Percentiles rank a stretch among this genome's conserved stretches.
These are phyloP conservation scores for Neofelis nebulosa DNA, from an alignment of 2,113 vertebrate species.

Conservation along the genomic window DNA sequence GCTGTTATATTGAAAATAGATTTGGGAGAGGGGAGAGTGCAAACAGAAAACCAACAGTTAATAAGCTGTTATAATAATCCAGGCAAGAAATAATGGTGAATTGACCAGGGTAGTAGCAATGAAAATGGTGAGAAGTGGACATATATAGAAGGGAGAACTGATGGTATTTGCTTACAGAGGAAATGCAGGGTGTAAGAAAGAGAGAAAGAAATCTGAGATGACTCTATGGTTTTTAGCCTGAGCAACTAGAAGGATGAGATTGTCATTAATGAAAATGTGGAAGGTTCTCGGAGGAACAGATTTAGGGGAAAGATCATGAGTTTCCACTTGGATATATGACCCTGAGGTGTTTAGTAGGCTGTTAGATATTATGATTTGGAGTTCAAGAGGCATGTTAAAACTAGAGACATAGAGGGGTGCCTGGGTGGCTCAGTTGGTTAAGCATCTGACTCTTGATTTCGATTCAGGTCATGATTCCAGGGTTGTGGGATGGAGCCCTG, in stretches of 20 bases:
- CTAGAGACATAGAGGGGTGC: neutral
- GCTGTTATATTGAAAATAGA: neutral
- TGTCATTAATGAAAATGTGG: constrained; percentile 32
- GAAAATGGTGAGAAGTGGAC: neutral
- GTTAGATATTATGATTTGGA: neutral
- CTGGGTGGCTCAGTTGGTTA: too few relatives aligned
- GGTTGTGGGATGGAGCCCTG: too few relatives aligned
- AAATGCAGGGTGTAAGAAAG: neutral
- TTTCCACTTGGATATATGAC: neutral
- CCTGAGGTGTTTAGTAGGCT: constrained; percentile 2
- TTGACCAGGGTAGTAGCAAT: neutral
- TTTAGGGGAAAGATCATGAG: constrained; percentile 3
- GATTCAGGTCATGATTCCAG: too few relatives aligned
- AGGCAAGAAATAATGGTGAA: constrained; percentile 17
- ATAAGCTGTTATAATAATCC: constrained; percentile 20
- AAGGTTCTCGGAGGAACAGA: neutral
- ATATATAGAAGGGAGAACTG: neutral
- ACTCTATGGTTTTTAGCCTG: neutral
- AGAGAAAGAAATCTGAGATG: neutral
- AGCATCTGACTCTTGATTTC: too few relatives aligned
- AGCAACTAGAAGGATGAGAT: constrained; percentile 2
- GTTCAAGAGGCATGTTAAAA: neutral
- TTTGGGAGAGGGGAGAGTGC: neutral
- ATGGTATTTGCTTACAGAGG: neutral
- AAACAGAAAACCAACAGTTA: constrained; percentile 31